These are phyloP conservation scores for Oopsacas minuta DNA, from an alignment of 37 sponge, comb jelly and placozoan genomes.

Conservation along the genomic window DNA sequence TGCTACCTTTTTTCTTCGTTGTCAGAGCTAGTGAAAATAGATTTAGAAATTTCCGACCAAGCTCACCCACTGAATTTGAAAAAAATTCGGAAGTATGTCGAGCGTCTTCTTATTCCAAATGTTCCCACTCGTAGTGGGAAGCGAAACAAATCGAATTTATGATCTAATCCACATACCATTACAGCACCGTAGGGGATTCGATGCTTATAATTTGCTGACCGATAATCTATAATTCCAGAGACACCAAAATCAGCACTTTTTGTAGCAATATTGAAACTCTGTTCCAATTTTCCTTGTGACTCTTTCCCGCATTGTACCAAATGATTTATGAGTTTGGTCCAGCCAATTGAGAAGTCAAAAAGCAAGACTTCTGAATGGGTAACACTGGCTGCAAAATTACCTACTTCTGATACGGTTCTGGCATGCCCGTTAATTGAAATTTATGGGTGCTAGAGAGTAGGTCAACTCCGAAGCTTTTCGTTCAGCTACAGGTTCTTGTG, in stretches of 20 bases:
- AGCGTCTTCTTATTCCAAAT: neutral
- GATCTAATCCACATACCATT: slow-evolving; percentile 19
- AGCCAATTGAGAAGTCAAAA: slow-evolving; percentile 10
- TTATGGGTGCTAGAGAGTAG: slow-evolving; percentile 12
- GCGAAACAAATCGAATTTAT: slow-evolving; percentile 17
- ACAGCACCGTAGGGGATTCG: neutral
- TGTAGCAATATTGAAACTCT: slow-evolving; percentile 6
- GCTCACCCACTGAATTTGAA: neutral
- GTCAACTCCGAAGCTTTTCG: neutral
- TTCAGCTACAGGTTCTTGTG: neutral
- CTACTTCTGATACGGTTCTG: slow-evolving; percentile 19
- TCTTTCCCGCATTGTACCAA: slow-evolving; percentile 15
- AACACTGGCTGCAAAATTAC: neutral
- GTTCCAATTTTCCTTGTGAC: slow-evolving; percentile 14
- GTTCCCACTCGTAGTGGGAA: neutral
- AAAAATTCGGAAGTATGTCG: neutral
- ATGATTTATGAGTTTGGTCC: slow-evolving; percentile 3
- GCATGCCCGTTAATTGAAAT: slow-evolving; percentile 5
- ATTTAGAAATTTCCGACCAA: neutral
- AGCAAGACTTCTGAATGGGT: slow-evolving; percentile 15
- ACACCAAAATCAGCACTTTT: slow-evolving; percentile 9
- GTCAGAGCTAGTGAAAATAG: slow-evolving; percentile 7
- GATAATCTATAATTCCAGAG: slow-evolving; percentile 9
- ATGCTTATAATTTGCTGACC: neutral
- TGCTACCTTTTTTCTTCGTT: slow-evolving; percentile 6